Percentiles rank a stretch among this genome's conserved stretches.
These are phyloP conservation scores for Phallusia fumigata DNA, from an alignment of 23 tunicate species.

Conservation along the genomic window DNA sequence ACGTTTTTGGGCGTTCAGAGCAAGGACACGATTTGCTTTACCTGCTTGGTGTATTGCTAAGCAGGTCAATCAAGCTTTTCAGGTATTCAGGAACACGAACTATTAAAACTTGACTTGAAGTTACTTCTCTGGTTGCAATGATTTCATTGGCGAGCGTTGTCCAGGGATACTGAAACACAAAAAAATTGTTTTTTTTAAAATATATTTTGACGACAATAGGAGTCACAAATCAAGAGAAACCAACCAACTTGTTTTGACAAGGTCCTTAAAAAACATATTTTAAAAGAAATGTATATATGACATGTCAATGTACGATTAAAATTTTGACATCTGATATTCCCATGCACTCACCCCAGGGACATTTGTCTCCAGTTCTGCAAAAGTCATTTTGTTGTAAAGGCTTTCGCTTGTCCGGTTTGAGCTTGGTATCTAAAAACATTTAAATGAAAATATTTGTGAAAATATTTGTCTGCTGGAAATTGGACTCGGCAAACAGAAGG, in stretches of 20 bases:
- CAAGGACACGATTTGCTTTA: too few species aligned
- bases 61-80: conserved; percentile 3
- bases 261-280: too few species aligned
- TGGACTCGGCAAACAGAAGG: too few species aligned
- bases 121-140: not conserved
- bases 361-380: not conserved
- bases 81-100: conserved; percentile 14
- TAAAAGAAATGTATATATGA: too few species aligned
- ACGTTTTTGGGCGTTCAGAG: too few species aligned
- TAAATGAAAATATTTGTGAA: too few species aligned
- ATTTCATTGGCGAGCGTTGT: conserved; percentile 14
- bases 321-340: too few species aligned
- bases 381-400: conserved; percentile 18
- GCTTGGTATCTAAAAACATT: conserved; percentile 23
- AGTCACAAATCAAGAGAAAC: too few species aligned
- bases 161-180: conserved; percentile 28
- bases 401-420: conserved; percentile 16
- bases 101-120: conserved; percentile 16
- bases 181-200: not conserved
- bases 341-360: conserved; percentile 16
- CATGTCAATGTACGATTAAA: too few species aligned
- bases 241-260: too few species aligned
- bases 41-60: conserved; percentile 13
- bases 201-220: too few species aligned
- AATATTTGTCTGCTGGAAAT: too few species aligned